Conservation (phyloP, 2,797 vertebrate genomes). For the Antennarius maculatus region DNA sequence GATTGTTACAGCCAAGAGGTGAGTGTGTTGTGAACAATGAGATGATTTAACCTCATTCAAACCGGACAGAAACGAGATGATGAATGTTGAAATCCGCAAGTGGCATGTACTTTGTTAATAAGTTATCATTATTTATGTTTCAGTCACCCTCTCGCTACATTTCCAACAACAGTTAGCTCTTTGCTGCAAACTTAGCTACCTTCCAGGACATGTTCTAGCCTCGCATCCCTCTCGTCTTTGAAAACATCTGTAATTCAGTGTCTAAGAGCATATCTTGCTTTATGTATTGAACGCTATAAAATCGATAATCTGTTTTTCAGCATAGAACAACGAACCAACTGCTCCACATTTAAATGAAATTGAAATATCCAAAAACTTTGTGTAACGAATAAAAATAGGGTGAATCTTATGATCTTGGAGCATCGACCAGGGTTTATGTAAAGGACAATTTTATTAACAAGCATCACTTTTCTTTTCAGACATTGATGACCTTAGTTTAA, state of each 20-base stretch:
- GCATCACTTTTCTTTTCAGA: slow-evolving; percentile 33
- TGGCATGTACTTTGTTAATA: not conserved
- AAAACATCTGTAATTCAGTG: not conserved
- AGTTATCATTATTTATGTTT: not conserved
- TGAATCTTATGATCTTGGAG: no score
- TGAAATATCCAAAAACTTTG: no score
- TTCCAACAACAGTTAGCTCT: not conserved
- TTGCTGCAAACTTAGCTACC: not conserved
- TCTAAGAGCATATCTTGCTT: no score
- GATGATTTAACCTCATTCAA: fast-evolving
- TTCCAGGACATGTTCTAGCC: not conserved
- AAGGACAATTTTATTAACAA: not conserved
- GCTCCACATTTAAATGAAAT: no score
- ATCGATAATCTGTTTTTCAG: no score
- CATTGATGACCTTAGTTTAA: not conserved
- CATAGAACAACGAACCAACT: no score
- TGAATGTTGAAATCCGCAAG: fast-evolving
- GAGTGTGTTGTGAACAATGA: slow-evolving; percentile 13
- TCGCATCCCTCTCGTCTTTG: not conserved
- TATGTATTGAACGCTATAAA: no score
- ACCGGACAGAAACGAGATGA: fast-evolving
- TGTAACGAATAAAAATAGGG: no score
- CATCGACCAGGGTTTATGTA: no score
- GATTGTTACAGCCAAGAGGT: not conserved
- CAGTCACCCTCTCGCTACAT: not conserved